Base-by-base conservation (phyloP, 1,140 invertebrate genomes). In the Drosophila asahinai region DNA sequence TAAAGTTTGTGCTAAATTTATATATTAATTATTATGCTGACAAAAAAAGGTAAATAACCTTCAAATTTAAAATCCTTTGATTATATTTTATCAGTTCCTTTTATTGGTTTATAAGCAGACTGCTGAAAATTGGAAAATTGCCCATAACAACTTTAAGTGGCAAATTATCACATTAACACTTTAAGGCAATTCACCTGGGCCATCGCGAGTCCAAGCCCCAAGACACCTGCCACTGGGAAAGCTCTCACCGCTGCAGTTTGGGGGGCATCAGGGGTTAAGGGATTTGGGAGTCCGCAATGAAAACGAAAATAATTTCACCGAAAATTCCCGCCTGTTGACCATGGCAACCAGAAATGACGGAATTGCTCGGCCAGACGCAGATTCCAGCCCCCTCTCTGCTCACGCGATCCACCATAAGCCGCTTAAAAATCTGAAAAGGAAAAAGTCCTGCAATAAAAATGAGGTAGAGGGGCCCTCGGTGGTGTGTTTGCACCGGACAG, bases 401-500 rank as follows among this genome's bases (percentile, higher is more conserved):
- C 47, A 14, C 40, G 38, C 38, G 11, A 48, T 25, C 55, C 60
- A 54, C 65, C 77, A 61, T 87, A 90, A 87, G 68, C 84, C 61
- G 84, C 84, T 87, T 87, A 89, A 80, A 89, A 72, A 68, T 59
- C 45, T 58, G 62, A 49, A 58, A 25, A 25, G 22, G 22, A 25
- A 25, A 25, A 25, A 25, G 22, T 25, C 22, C 22, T 25, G 22
- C 22, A 25, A 25, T 25, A 25, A 25, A 25, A 25, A 25, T 25
- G 22, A 25, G 22, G 22, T 25, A 25, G 22, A 25, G 22, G 22
- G 38, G 11, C 6, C 27, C n/a, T 52, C 17, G n/a, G 62, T 49
- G 40, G 30, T 52, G 17, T 33, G 33, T 52, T 36, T 48, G 54
- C 30, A 47, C 33, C 58, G 66, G 17, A 60, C 42, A 33, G n/a